Evolutionary conservation across 1,140 invertebrate genomes (phyloP), one percentile per base, ranked within the genome.

Genomic region (Tetramorium simillimum): DNA sequence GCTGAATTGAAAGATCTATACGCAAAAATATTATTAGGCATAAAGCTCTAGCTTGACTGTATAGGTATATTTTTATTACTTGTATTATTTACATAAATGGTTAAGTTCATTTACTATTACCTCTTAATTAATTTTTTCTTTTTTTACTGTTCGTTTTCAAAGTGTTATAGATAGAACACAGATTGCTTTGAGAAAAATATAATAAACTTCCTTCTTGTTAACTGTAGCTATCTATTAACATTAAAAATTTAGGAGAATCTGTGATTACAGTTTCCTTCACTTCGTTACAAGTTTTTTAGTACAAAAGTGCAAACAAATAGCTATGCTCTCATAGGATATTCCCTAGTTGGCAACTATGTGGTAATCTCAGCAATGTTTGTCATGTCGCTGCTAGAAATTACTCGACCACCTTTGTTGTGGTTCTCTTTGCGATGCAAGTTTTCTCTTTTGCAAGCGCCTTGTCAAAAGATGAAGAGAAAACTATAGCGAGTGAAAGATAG

Each of bases 321-420:
- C 28, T 16, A 43, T 37, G 37, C 2, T 70, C 37, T 70, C 49
- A 14, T 72, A 63, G 28, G 5, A 18, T 14, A 82, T n/a, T 67
- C 10, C 16, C 63, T 56, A 21, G 37, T 51, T 82, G 16, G 12
- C 21, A 53, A 78, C 73, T 73, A 51, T 33, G 21, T 16, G 4
- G 53, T 63, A 86, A 82, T 86, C 46, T 49, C 76, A 37, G 24
- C 63, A 84, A 65, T 81, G 78, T 86, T 86, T 82, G 65, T 86
- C 63, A 56, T 51, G 51, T 33, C 16, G 18, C 40, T 58, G n/a
- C 49, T 88, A 65, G 28, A 77, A 75, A 86, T 75, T 78, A 80
- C 84, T 81, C 37, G 56, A 51, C 28, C 46, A 18, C 81, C 76
- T 88, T 85, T 60, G 75, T 86, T 62, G 51, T 40, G 85, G 49